Evolutionary conservation across 2,113 vertebrate genomes (phyloP), one percentile per base, ranked within the genome.

Genomic region (Dasypus novemcinctus): DNA sequence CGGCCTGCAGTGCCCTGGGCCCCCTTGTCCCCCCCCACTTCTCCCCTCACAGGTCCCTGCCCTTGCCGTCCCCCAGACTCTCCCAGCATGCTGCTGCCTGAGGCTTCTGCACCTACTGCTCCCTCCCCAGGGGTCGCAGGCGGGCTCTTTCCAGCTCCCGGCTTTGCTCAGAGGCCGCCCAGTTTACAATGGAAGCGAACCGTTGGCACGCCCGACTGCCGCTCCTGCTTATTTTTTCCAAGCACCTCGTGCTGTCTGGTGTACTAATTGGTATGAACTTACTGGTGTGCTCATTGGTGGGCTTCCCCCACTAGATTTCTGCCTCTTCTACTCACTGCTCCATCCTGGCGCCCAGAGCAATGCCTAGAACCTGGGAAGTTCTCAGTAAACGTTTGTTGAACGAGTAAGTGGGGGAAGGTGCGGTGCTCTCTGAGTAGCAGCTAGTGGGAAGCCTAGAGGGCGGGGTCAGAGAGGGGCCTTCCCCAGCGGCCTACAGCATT

Each of bases 81-180:
- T n/a, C n/a, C n/a, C n/a, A n/a, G n/a, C n/a, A n/a, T n/a, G n/a
- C n/a, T n/a, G n/a, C n/a, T n/a, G n/a, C n/a, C n/a, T n/a, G n/a
- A n/a, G n/a, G n/a, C n/a, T n/a, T 27, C 23, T n/a, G 78, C 63
- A 69, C n/a, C 54, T n/a, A 38, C 63, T 36, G 57, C 38, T 81
- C 41, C 36, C 52, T 23, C 25, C 5, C 11, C 38, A 11, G 57
- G 57, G 11, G 25, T 88, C 83, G 5, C 27, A 4, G 0, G n/a
- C n/a, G 21, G 52, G 64, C 61, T 74, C 72, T 91, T 49, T 17
- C 41, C 0, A 1, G 52, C 64, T 66, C 75, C 79, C 46, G 29
- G 61, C 38, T 94, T 86, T 54, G 59, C 38, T 93, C 72, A 83
- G 71, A n/a, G 66, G 72, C 43, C 82, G 76, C 61, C 15, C 33